Evolutionary conservation across 2,113 vertebrate genomes (phyloP).

Genomic region (Eonycteris spelaea): DNA sequence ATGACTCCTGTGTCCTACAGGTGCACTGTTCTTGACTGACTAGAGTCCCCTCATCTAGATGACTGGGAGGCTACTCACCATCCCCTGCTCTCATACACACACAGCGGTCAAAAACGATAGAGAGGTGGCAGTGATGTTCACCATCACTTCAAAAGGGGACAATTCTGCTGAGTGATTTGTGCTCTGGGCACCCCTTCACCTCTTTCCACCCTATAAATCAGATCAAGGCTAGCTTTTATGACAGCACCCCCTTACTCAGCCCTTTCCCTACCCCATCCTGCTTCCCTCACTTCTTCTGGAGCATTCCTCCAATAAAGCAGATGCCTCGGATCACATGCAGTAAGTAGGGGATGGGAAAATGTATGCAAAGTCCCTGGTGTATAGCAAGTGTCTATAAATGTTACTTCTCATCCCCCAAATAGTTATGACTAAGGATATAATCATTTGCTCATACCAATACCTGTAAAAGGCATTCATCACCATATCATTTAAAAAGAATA

Average conservation of each 20-base stretch:
- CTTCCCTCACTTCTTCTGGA: not conserved
- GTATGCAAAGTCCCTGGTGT: not conserved
- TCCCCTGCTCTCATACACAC: too few relatives aligned
- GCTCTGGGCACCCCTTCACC: not conserved
- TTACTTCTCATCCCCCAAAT: not conserved
- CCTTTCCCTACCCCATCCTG: too few relatives aligned
- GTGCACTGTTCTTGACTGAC: not conserved
- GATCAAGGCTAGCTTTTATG: not conserved
- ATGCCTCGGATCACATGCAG: not conserved
- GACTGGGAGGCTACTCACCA: not conserved
- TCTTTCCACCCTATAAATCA: not conserved
- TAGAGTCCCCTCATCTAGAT: not conserved
- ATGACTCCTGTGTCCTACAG: not conserved
- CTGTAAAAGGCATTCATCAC: not conserved
- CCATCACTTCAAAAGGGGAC: not conserved
- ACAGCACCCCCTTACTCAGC: not conserved
- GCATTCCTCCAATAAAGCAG: not conserved
- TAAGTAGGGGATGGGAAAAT: not conserved
- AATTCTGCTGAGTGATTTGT: not conserved
- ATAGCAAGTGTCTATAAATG: not conserved
- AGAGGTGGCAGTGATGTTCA: not conserved
- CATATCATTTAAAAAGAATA: not conserved
- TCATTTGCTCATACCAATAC: not conserved
- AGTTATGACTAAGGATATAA: not conserved
- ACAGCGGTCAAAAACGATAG: not conserved